These are phyloP conservation scores for Heliothis subflexa DNA, from an alignment of 1,140 invertebrate genomes.

Conservation along the genomic window DNA sequence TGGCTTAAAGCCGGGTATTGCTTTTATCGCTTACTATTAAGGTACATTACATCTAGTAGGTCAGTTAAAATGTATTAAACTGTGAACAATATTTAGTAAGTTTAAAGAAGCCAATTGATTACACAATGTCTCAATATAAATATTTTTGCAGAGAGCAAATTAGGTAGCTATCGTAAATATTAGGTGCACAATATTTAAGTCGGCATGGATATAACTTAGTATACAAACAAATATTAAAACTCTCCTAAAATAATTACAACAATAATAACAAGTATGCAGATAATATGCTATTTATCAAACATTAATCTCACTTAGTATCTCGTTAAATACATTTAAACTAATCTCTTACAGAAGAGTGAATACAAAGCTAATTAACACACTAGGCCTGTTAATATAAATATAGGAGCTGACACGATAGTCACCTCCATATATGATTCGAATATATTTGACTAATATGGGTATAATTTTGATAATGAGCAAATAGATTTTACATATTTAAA, in stretches of 20 bases:
- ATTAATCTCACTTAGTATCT: slow-evolving; percentile 84
- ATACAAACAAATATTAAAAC: slow-evolving; percentile 83
- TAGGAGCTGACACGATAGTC: slow-evolving; percentile 41
- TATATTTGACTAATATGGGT: slow-evolving; percentile 77
- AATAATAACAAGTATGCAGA: slow-evolving; percentile 82
- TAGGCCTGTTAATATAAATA: slow-evolving; percentile 58
- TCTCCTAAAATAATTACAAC: slow-evolving; percentile 84
- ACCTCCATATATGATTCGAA: slow-evolving; percentile 46
- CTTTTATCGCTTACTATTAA: slow-evolving; percentile 10
- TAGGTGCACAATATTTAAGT: slow-evolving; percentile 72
- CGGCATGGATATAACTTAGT: slow-evolving; percentile 67
- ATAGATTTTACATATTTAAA: slow-evolving; percentile 76
- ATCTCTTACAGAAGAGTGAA: slow-evolving; percentile 62
- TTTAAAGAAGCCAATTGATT: slow-evolving; percentile 72
- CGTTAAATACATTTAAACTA: slow-evolving; percentile 76
- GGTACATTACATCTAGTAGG: slow-evolving; percentile 40
- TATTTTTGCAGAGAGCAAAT: slow-evolving; percentile 69
- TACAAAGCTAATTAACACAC: slow-evolving; percentile 63
- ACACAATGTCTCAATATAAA: slow-evolving; percentile 48
- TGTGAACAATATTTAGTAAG: slow-evolving; percentile 27
- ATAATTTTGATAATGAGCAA: slow-evolving; percentile 82
- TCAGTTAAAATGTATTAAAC: slow-evolving; percentile 39
- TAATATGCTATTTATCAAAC: slow-evolving; percentile 74
- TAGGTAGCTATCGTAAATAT: slow-evolving; percentile 59
- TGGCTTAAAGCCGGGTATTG: slow-evolving; percentile 52